Percentiles rank a stretch among this genome's conserved stretches.
Evolutionary conservation across 1,140 invertebrate genomes (phyloP).

Genomic region (Neodiprion fabricii): DNA sequence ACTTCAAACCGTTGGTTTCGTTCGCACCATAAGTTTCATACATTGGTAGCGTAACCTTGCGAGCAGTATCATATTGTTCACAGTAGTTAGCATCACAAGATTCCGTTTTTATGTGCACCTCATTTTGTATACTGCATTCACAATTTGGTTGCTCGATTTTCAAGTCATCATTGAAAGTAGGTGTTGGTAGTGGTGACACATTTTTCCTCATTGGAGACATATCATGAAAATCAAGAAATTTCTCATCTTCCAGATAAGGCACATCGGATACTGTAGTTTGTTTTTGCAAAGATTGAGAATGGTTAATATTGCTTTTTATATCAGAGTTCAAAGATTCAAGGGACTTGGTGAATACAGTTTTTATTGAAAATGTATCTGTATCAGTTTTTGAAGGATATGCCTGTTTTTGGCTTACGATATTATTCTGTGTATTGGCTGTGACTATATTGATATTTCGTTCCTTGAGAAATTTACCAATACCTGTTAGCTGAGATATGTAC

Average conservation of each 20-base stretch:
- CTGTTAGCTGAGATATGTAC: background rate
- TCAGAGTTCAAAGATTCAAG: too few species aligned
- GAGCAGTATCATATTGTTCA: too few species aligned
- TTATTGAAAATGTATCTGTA: background rate
- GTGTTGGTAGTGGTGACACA: background rate
- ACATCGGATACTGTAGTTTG: background rate
- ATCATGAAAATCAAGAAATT: background rate
- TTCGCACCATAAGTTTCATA: background rate
- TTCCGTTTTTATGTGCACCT: background rate
- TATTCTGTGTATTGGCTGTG: background rate
- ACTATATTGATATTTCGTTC: background rate
- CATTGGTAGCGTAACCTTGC: too few species aligned
- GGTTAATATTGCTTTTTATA: too few species aligned
- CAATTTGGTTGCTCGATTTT: background rate
- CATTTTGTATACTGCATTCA: background rate
- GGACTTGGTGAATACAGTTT: too few species aligned
- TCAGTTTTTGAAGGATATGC: background rate
- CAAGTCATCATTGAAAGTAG: background rate
- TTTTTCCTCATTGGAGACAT: background rate
- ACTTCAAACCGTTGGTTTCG: background rate
- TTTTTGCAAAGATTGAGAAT: too few species aligned
- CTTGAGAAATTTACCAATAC: background rate
- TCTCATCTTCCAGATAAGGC: background rate
- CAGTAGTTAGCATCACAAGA: background rate
- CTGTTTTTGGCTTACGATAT: background rate